Evolutionary conservation across 2,113 vertebrate genomes (phyloP), one percentile per base, ranked within the genome.

Genomic region (Chaetorhynchus papuensis): DNA sequence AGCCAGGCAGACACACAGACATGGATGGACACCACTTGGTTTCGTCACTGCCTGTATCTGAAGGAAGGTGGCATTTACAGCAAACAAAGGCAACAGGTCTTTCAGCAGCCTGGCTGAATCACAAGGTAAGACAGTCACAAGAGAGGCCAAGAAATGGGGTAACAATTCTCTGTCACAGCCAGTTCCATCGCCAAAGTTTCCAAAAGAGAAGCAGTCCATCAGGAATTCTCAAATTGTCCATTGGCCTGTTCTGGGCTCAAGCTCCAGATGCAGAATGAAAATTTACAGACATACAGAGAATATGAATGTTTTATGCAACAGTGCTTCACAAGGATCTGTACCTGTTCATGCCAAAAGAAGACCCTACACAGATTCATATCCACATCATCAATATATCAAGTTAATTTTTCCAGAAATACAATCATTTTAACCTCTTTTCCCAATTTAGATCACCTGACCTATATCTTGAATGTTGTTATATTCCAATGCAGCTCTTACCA

Each of bases 11-110:
- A 57, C 52, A 42, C 30, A 16, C 4, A 57, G 31, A 35, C 21
- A 14, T 1, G 15, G 9, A 18, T 2, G 11, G 14, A 57, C 4
- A n/a, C n/a, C n/a, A n/a, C n/a, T n/a, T n/a, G n/a, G n/a, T n/a
- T n/a, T n/a, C n/a, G n/a, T n/a, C n/a, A n/a, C n/a, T n/a, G n/a
- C n/a, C n/a, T n/a, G n/a, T n/a, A n/a, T n/a, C n/a, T n/a, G n/a
- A n/a, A n/a, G n/a, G n/a, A n/a, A n/a, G n/a, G n/a, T n/a, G n/a
- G n/a, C n/a, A n/a, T n/a, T n/a, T n/a, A n/a, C n/a, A n/a, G n/a
- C n/a, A n/a, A n/a, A n/a, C n/a, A n/a, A n/a, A n/a, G n/a, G n/a
- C n/a, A n/a, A n/a, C n/a, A n/a, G n/a, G n/a, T n/a, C n/a, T n/a
- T n/a, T n/a, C n/a, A 75, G 56, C 23, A 89, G 15, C 26, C 66